Base-by-base conservation (phyloP, 1,140 invertebrate genomes). In the Alviniconcha marisindica region DNA sequence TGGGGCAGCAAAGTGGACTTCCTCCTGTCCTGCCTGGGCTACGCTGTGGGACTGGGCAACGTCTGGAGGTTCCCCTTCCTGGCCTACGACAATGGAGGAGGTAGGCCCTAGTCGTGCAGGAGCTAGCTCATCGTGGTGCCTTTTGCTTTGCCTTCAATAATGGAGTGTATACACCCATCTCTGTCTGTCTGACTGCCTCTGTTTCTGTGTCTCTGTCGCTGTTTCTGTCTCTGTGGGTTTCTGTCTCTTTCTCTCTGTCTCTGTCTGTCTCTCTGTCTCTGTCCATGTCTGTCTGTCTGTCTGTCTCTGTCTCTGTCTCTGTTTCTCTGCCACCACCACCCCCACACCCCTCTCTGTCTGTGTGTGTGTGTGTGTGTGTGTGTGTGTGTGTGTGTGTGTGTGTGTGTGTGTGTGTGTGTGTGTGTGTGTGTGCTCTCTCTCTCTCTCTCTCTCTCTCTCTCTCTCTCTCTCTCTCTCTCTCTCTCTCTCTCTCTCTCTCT, bases 31-130 rank as follows among this genome's bases (percentile, higher is more conserved):
- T 91, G 93, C 74, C 89, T 94, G 1, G 92, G 93, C 36, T 93
- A 93, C 84, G 93, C 94, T 14, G 94, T 94, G 0, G 94, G 94
- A 0, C 94, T 98, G 40, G 97, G 97, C 48, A 98, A 98, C 91
- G 97, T 98, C 79, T 98, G 97, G 42, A 95, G 97, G 89, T 99
- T 98, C 94, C 97, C 97, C 21, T 98, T 97, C 91, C 94, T 98
- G 78, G 97, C 97, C 91, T 97, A 98, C 93, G 96, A 97, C 92
- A 98, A 98, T 93, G 97, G 97, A 73, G 97, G 97, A 93, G 97
- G 97, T 93, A 78, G 78, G 82, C 18, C 7, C 44, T 10, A 10
- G 44, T 48, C 44, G 5, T 48, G 5, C 44, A 48, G 44, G 44
- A 48, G n/a, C n/a, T n/a, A n/a, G n/a, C n/a, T n/a, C n/a, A n/a